Conservation (phyloP, 1,140 invertebrate species). For the Lepidurus packardi region DNA sequence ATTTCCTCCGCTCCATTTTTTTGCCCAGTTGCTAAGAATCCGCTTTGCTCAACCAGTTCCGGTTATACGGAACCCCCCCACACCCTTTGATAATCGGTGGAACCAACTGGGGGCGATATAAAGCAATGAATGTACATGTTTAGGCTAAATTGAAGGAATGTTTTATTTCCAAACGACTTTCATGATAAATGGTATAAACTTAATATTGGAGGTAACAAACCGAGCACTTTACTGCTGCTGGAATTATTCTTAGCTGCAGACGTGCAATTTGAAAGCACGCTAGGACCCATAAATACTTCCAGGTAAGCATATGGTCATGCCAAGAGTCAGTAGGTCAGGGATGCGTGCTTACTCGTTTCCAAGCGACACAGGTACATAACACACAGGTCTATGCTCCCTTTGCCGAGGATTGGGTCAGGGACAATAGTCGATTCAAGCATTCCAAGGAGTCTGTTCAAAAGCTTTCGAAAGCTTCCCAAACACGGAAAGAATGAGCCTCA, state of each 20-base stretch:
- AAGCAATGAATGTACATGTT: not conserved
- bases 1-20: not conserved
- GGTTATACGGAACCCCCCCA: no score
- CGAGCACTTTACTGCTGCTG: not conserved
- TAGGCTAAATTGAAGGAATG: not conserved
- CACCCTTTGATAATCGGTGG: no score
- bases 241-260: not conserved
- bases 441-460: not conserved
- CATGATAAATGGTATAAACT: not conserved
- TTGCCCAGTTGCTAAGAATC: no score
- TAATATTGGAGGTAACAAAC: not conserved
- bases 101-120: not conserved
- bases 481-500: not conserved
- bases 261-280: conserved; percentile 4
- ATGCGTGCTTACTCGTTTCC: not conserved
- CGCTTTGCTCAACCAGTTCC: no score
- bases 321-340: not conserved
- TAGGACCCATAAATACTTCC: not conserved
- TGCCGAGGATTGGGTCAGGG: not conserved
- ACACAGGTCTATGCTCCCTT: not conserved
- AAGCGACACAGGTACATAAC: conserved; percentile 6
- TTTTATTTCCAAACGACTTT: not conserved
- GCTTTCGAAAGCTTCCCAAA: not conserved
- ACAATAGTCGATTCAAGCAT: not conserved
- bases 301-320: conserved; percentile 18